Evolutionary conservation across 2,888 invertebrate species (phyloP), one percentile per base, ranked within the genome.

Genomic region (Marronus borbonicus): DNA sequence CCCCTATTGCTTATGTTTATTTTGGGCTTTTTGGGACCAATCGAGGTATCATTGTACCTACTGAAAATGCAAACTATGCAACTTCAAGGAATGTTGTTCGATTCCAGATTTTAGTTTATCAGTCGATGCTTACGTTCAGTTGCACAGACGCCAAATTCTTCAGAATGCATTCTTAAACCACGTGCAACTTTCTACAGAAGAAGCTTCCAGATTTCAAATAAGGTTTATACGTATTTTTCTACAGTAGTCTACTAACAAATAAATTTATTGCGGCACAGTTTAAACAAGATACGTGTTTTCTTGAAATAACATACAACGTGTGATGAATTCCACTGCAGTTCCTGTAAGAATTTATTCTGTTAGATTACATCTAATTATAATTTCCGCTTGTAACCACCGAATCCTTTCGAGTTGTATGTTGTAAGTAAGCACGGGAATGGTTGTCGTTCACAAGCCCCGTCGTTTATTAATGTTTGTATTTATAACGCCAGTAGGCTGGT

Each of bases 321-420:
- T 28, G 14, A 50, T 50, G 20, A 49, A 68, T 68, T 68, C 24
- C 31, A 17, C 12, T 50, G 50, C 28, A 50, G 68, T 68, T 68
- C 49, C 65, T 36, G 20, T 68, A 50, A 17, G 66, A 49, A 49
- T 50, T 49, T 66, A 66, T 66, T 49, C 12, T 28, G 49, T 50
- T 50, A 14, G 49, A 68, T 68, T 68, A 68, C 50, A 28, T n/a
- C 20, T 68, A 68, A 68, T 68, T 68, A 68, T 50, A 24, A 68
- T 68, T 68, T 68, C 68, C 68, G 68, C 28, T 68, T 24, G 49
- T 50, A 68, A 28, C 68, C 50, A 68, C 52, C 28, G 28, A 50
- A 68, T 50, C 24, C 50, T 50, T 52, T 50, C 24, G 14, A 24
- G 50, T 49, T 68, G 28, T 14, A n/a, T 62, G 31, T 62, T 62